A percentile compares a stretch with the other conserved stretches of the same genome.
These are phyloP conservation scores for Agrochola macilenta DNA, from an alignment of 2,888 invertebrate genomes.

Conservation along the genomic window DNA sequence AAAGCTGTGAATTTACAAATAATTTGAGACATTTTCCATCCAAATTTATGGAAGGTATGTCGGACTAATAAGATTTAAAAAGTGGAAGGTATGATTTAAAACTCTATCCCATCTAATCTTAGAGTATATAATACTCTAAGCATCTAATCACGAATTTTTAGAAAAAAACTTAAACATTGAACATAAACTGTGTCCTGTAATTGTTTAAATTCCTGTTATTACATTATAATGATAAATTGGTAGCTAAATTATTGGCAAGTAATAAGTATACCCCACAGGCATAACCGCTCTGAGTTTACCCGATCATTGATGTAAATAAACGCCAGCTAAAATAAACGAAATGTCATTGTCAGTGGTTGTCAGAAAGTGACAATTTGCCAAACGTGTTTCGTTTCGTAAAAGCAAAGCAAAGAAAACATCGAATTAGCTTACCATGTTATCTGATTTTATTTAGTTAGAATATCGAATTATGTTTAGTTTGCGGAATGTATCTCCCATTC, in stretches of 20 bases:
- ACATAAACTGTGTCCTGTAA: neutral
- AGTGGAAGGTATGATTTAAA: too few relatives aligned
- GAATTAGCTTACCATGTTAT: conserved; percentile 40
- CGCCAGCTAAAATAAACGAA: neutral
- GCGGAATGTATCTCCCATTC: conserved; percentile 26
- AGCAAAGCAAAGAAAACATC: conserved; percentile 61
- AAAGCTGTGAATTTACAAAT: neutral
- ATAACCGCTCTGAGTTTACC: neutral
- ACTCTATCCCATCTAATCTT: neutral
- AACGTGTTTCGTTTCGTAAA: conserved; percentile 57
- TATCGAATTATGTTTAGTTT: conserved; percentile 48
- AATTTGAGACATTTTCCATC: too few relatives aligned
- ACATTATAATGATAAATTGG: neutral
- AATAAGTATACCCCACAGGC: neutral
- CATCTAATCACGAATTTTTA: neutral
- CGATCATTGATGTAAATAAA: neutral
- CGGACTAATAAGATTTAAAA: too few relatives aligned
- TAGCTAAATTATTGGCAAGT: neutral
- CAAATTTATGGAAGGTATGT: too few relatives aligned
- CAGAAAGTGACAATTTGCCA: conserved; percentile 54
- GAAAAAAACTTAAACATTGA: neutral
- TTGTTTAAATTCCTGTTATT: neutral
- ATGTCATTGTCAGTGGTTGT: conserved; percentile 48
- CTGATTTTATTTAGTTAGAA: conserved; percentile 43
- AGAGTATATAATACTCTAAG: too few relatives aligned